phyloP scores from a whole-genome alignment of 1,140 invertebrate species.

The Scaptomyza pallida region DNA sequence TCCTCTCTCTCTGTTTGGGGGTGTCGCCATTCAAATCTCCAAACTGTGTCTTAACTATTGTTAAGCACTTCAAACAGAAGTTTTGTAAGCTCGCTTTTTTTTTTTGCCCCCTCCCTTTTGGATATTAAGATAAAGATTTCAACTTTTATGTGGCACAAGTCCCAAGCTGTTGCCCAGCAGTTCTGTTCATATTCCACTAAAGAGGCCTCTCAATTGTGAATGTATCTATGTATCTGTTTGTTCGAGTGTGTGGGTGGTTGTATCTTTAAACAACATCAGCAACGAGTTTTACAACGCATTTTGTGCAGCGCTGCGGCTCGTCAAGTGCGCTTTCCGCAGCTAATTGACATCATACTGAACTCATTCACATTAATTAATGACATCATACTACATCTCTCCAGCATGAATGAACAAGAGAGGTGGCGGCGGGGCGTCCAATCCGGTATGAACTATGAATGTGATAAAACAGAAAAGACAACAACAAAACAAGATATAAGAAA shows the following conservation, averaged over 20 bases:
- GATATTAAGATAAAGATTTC: slow-evolving; percentile 64
- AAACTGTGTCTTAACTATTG: slow-evolving; percentile 60
- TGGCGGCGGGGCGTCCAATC: too few relatives aligned
- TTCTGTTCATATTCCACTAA: slow-evolving; percentile 8
- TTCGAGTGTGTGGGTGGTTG: slow-evolving; percentile 26
- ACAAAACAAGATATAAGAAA: background rate
- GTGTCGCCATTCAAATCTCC: slow-evolving; percentile 9
- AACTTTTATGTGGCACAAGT: slow-evolving; percentile 36
- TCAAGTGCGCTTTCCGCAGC: slow-evolving; percentile 78
- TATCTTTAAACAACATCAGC: slow-evolving; percentile 34
- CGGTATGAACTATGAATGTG: slow-evolving; percentile 28
- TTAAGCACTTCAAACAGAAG: slow-evolving; percentile 60
- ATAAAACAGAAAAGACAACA: background rate
- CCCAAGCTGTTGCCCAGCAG: background rate
- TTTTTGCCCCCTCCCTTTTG: slow-evolving; percentile 32
- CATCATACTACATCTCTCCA: slow-evolving; percentile 61
- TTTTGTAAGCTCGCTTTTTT: slow-evolving; percentile 18
- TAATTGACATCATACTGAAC: slow-evolving; percentile 83
- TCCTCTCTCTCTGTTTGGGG: slow-evolving; percentile 5
- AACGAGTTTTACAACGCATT: slow-evolving; percentile 53
- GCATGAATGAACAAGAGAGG: slow-evolving; percentile 39
- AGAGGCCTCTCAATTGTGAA: slow-evolving; percentile 46
- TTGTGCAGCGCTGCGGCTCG: slow-evolving; percentile 58
- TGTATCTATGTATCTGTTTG: slow-evolving; percentile 9
- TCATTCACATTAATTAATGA: slow-evolving; percentile 83